Base-by-base conservation (phyloP, 2,113 vertebrate species). In the Gallinago jamesoni region DNA sequence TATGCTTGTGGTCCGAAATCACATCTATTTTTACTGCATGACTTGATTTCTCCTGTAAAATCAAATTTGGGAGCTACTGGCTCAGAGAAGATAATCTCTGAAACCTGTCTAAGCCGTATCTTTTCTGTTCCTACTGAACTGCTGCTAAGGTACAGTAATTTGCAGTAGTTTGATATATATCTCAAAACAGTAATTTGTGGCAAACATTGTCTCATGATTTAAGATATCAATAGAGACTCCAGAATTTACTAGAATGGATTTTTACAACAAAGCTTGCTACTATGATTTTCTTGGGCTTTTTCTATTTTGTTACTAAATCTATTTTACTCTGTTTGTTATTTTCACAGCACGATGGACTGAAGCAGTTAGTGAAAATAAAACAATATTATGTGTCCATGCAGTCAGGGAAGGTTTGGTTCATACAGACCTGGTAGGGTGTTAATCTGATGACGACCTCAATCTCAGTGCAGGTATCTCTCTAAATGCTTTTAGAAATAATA, bases 61-160 rank as follows among this genome's bases (percentile, higher is more conserved):
- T 45, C 23, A 48, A 80, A 52, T 59, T 70, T 94, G 20, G 68
- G 35, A 92, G 39, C 62, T 75, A 53, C 8, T 12, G 77, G 22
- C 20, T 94, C 55, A 60, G 55, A 52, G 62, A 79, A 84, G 69
- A 90, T 66, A 66, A 72, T 43, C 45, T 82, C 55, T 78, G 39
- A 87, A 84, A 62, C 30, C 19, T 83, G 50, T 31, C 64, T 43
- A 30, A 52, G 2, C 25, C 57, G 9, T 73, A 63, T 94, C 66
- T 85, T 66, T 91, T 94, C 74, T 60, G 8, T 92, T 96, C 28
- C n/a, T 78, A 53, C 39, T 90, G 82, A 96, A 87, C 22, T 87
- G 77, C 45, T 80, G 56, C 48, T 94, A 53, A 95, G 96, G 24
- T 53, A 90, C n/a, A 89, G 81, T 93, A 78, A 95, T 96, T 97